A percentile compares a stretch with the other conserved stretches of the same genome.
phyloP scores from a whole-genome alignment of 2,113 vertebrate genomes.

The Eptesicus fuscus region DNA sequence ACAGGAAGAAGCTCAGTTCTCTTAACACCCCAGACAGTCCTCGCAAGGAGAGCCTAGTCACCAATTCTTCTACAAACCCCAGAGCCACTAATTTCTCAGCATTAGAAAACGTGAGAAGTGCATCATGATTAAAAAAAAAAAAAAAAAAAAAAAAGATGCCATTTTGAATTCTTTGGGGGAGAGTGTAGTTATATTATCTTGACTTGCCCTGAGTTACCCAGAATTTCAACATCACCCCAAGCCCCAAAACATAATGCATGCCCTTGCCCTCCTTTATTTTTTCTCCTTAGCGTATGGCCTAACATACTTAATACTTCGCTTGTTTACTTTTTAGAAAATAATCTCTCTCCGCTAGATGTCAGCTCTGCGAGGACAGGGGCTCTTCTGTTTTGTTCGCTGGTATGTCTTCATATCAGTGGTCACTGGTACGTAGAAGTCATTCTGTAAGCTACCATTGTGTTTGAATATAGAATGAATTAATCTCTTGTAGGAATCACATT shows the following conservation, averaged over 20 bases:
- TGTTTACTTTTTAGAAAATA: background rate
- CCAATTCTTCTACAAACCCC: background rate
- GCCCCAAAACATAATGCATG: background rate
- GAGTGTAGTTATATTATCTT: rapidly evolving
- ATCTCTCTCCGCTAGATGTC: background rate
- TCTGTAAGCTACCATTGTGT: background rate
- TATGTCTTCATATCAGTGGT: background rate
- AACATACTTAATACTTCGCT: background rate
- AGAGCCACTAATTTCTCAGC: background rate
- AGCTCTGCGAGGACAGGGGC: background rate
- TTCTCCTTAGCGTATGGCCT: background rate
- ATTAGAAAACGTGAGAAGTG: background rate
- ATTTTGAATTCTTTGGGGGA: background rate
- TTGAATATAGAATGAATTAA: background rate
- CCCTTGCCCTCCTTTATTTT: background rate
- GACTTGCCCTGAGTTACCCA: background rate
- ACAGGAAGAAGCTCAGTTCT: background rate
- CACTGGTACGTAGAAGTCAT: background rate
- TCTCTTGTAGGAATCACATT: background rate
- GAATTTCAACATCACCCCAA: background rate
- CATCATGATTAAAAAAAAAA: background rate
- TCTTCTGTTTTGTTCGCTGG: background rate
- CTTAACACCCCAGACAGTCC: background rate
- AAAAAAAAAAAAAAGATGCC: too few species aligned
- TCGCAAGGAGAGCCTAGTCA: background rate